Evolutionary conservation across 2,797 vertebrate species (phyloP).

Genomic region (Hypotaenidia okinawae): DNA sequence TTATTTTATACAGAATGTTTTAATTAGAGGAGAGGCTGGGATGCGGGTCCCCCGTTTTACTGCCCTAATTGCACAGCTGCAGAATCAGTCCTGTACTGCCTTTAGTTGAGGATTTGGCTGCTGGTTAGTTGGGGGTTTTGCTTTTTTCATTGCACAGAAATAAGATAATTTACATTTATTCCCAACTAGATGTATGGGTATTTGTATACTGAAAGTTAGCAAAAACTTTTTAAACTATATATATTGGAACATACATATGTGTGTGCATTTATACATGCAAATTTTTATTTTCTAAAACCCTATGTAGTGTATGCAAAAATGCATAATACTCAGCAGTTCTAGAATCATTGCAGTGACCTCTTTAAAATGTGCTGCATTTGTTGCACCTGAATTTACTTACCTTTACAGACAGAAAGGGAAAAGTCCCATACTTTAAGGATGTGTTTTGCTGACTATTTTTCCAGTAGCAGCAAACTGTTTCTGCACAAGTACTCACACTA

Average conservation of each 20-base stretch:
- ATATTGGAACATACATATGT: background rate
- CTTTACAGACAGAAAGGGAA: background rate
- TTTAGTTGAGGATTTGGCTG: background rate
- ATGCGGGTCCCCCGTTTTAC: background rate
- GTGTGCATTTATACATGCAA: background rate
- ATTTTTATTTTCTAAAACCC: background rate
- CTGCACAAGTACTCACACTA: background rate
- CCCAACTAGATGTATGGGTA: background rate
- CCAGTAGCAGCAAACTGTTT: background rate
- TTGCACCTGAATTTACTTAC: background rate
- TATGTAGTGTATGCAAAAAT: background rate
- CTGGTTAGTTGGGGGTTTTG: background rate
- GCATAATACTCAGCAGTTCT: background rate
- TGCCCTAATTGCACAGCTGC: fast-evolving
- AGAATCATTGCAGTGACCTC: background rate
- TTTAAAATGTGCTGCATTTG: background rate
- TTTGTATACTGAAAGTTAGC: background rate
- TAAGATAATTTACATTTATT: background rate
- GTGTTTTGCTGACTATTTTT: background rate
- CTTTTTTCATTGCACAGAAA: background rate
- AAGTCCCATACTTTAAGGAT: conserved; percentile 5
- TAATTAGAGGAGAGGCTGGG: background rate
- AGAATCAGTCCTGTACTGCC: background rate
- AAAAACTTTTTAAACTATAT: background rate
- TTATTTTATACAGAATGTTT: background rate